These are phyloP conservation scores for Choreutis nemorana DNA, from an alignment of 2,888 invertebrate genomes.

Conservation along the genomic window DNA sequence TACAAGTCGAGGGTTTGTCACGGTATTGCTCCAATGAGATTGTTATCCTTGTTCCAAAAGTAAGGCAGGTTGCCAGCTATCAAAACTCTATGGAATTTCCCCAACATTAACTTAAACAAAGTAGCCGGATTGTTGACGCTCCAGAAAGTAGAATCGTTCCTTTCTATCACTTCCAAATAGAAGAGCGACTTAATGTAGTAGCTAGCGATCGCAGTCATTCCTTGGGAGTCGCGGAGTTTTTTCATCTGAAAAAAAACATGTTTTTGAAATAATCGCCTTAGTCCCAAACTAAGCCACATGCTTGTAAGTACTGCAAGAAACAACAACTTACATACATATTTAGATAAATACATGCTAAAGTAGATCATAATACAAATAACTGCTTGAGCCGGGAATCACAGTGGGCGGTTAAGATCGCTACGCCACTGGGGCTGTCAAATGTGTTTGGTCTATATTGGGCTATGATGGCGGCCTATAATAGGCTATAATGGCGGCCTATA, in stretches of 20 bases:
- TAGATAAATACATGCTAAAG: too few relatives aligned
- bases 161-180: constrained; percentile 36
- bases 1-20: constrained; percentile 18
- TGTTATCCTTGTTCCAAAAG: constrained; percentile 54
- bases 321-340: too few relatives aligned
- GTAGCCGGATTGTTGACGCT: constrained; percentile 20
- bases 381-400: too few relatives aligned
- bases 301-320: too few relatives aligned
- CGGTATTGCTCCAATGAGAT: constrained; percentile 36
- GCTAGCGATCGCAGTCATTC: constrained; percentile 54
- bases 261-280: too few relatives aligned
- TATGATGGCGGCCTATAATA: too few relatives aligned
- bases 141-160: constrained; percentile 28
- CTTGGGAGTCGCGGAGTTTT: constrained; percentile 53
- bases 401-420: too few relatives aligned
- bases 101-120: constrained; percentile 45
- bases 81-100: constrained; percentile 32
- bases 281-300: too few relatives aligned
- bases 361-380: too few relatives aligned
- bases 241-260: constrained; percentile 38
- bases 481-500: too few relatives aligned
- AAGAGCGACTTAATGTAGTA: constrained; percentile 66
- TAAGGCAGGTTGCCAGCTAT: constrained; percentile 30
- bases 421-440: too few relatives aligned
- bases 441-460: too few relatives aligned